A percentile compares a stretch with the other conserved stretches of the same genome.
These are phyloP conservation scores for Rafetus swinhoei DNA, from an alignment of 2,113 vertebrate genomes.

Conservation along the genomic window DNA sequence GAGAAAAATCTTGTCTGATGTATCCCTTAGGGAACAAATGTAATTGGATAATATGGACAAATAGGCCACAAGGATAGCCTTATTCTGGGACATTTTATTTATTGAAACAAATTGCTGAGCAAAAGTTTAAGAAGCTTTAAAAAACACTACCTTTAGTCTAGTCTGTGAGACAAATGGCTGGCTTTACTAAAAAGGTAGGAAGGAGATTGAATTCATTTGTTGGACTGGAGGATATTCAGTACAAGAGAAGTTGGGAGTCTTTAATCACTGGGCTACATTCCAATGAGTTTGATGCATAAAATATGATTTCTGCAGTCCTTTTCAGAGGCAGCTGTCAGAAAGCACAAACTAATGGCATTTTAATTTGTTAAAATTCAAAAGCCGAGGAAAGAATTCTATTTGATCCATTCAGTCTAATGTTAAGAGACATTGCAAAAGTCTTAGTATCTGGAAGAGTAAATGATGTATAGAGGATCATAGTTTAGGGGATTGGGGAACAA, in stretches of 20 bases:
- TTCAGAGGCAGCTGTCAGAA: background rate
- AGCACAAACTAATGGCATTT: background rate
- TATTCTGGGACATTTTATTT: background rate
- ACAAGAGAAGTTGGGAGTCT: background rate
- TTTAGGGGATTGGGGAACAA: background rate
- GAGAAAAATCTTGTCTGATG: background rate
- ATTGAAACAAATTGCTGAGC: background rate
- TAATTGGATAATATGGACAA: background rate
- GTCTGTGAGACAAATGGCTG: background rate
- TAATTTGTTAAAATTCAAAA: background rate
- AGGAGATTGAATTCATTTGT: background rate
- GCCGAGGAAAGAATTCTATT: background rate
- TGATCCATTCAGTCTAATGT: background rate
- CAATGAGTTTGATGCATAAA: background rate
- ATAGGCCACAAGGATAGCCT: background rate
- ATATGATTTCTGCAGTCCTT: background rate
- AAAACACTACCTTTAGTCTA: background rate
- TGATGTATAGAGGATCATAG: background rate
- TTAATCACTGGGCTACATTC: background rate
- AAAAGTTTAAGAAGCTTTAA: background rate
- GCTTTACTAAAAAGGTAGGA: background rate
- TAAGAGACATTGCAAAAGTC: background rate
- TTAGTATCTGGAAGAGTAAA: background rate
- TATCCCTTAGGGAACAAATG: background rate
- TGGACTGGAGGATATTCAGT: background rate